phyloP scores from a whole-genome alignment of 2,113 vertebrate genomes.

The Toxotes chatareus region DNA sequence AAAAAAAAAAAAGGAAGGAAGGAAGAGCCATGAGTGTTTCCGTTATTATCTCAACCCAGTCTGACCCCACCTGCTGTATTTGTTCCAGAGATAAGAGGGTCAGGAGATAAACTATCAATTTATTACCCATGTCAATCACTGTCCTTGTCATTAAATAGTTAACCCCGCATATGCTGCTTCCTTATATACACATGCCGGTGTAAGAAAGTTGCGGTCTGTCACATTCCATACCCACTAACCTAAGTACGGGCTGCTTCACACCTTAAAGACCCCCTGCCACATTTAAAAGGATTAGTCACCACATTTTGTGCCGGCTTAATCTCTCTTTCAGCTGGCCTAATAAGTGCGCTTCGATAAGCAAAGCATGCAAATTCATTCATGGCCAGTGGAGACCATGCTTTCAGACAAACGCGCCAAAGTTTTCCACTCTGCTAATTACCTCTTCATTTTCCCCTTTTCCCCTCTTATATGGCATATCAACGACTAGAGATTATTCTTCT shows the following conservation, averaged over 20 bases:
- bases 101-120: conserved; percentile 75
- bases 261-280: conserved; percentile 85
- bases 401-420: conserved; percentile 82
- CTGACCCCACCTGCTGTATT: conserved; percentile 66
- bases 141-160: conserved; percentile 65
- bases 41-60: conserved; percentile 48
- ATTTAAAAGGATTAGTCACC: conserved; percentile 89
- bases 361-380: conserved; percentile 89
- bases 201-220: conserved; percentile 46
- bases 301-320: conserved; percentile 88
- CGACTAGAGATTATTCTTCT: conserved; percentile 84
- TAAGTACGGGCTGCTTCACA: conserved; percentile 71
- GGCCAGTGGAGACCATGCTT: conserved; percentile 82
- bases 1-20: conserved; percentile 22
- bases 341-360: conserved; percentile 87
- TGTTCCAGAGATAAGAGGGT: conserved; percentile 74
- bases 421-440: conserved; percentile 87
- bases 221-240: conserved; percentile 68
- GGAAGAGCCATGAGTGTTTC: conserved; percentile 23
- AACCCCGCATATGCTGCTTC: conserved; percentile 48
- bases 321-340: conserved; percentile 88
- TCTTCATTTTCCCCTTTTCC: conserved; percentile 84
- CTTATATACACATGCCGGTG: conserved; percentile 16
- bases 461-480: conserved; percentile 84
- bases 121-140: conserved; percentile 77